A percentile compares a stretch with the other conserved stretches of the same genome.
phyloP scores from a whole-genome alignment of 2,113 vertebrate species.

The Silurus asotus region DNA sequence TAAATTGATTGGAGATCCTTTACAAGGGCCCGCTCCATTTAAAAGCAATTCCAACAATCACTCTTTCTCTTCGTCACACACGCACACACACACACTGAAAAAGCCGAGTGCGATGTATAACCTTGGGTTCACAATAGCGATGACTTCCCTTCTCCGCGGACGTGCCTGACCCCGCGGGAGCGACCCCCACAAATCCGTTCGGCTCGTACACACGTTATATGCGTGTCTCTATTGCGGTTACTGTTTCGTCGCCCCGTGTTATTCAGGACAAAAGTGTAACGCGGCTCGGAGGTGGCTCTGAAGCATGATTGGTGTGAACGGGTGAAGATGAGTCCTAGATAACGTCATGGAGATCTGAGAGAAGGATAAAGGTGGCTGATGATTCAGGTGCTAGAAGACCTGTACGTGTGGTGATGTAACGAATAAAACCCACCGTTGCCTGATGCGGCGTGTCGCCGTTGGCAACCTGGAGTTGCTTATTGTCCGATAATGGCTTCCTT shows the following conservation, averaged over 20 bases:
- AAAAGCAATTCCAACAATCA: constrained; percentile 3
- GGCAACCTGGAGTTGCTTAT: neutral
- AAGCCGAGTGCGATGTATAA: neutral
- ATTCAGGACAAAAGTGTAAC: neutral
- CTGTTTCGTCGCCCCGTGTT: neutral
- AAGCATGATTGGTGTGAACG: neutral
- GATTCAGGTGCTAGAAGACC: neutral
- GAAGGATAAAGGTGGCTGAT: neutral
- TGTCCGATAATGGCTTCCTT: neutral
- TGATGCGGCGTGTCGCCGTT: neutral
- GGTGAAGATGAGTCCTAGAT: neutral
- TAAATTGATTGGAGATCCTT: constrained; percentile 8
- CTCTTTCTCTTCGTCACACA: too few relatives aligned
- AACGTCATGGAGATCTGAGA: neutral
- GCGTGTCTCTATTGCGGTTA: neutral
- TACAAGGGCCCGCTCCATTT: constrained; percentile 16
- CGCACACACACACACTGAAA: neutral
- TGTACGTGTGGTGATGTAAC: neutral
- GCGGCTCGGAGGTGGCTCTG: neutral
- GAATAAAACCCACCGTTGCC: neutral
- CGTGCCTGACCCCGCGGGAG: neutral
- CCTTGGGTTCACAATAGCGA: neutral
- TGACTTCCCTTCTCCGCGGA: neutral
- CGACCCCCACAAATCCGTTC: neutral
- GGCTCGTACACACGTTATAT: neutral